Percentiles rank a stretch among this genome's conserved stretches.
Conservation (phyloP, 2,113 vertebrate species). For the Sceloporus tristichus region DNA sequence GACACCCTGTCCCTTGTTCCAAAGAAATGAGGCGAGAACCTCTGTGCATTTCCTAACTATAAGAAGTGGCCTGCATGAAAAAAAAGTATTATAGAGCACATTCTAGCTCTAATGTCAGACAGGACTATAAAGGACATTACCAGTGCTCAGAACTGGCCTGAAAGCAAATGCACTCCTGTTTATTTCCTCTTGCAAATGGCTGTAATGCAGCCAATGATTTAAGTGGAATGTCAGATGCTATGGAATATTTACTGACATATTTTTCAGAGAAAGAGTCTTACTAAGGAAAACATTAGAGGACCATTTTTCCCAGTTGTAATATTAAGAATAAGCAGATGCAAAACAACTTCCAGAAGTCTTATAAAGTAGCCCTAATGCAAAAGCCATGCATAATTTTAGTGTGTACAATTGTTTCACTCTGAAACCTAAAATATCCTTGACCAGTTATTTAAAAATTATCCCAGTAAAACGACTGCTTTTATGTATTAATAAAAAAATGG, state of each 20-base stretch:
- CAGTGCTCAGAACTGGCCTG: neutral
- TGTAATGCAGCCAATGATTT: neutral
- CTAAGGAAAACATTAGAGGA: neutral
- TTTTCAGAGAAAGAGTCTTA: neutral
- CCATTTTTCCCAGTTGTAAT: neutral
- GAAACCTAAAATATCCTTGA: slow-evolving; percentile 1
- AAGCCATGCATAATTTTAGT: neutral
- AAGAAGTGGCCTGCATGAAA: too few species aligned
- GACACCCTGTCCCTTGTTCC: neutral
- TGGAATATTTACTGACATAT: neutral
- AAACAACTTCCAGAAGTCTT: neutral
- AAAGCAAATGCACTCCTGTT: neutral
- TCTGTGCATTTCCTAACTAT: neutral
- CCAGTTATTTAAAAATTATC: slow-evolving; percentile 35
- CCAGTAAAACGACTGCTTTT: neutral
- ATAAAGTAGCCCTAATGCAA: neutral
- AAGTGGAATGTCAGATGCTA: neutral
- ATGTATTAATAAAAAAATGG: neutral
- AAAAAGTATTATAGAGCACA: neutral
- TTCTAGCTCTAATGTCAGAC: neutral
- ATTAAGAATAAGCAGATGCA: neutral
- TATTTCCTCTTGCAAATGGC: neutral
- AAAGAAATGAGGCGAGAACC: neutral
- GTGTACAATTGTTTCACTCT: slow-evolving; percentile 3
- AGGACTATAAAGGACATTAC: neutral